These are phyloP conservation scores for Odontocerum albicorne DNA, from an alignment of 2,888 invertebrate species.

Conservation along the genomic window DNA sequence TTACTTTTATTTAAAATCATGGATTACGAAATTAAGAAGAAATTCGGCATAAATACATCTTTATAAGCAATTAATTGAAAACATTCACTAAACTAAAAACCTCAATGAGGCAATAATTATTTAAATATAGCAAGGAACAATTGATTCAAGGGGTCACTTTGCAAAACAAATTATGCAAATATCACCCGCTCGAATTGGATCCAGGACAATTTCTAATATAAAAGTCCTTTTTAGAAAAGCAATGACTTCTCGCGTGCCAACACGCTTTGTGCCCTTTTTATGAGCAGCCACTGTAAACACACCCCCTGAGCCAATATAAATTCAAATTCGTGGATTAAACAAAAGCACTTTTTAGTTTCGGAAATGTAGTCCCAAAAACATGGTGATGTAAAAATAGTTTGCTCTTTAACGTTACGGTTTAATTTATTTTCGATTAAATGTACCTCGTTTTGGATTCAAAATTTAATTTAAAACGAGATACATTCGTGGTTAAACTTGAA, in stretches of 20 bases:
- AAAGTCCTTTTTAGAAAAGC: background rate
- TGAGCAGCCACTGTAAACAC: constrained; percentile 14
- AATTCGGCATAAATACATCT: too few relatives aligned
- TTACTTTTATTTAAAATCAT: too few relatives aligned
- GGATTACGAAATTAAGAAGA: too few relatives aligned
- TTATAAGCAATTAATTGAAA: too few relatives aligned
- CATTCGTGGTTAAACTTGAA: too few relatives aligned
- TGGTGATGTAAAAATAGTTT: too few relatives aligned
- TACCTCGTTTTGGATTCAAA: too few relatives aligned
- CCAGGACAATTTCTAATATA: background rate
- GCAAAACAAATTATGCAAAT: constrained; percentile 12
- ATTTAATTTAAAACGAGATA: too few relatives aligned
- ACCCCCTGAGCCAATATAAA: constrained; percentile 33
- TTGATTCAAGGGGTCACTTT: constrained; percentile 11
- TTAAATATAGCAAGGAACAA: background rate
- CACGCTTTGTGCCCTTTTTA: constrained; percentile 17
- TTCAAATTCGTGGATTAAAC: constrained; percentile 34
- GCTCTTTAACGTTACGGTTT: too few relatives aligned
- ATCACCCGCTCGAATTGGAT: constrained; percentile 1
- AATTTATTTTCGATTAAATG: too few relatives aligned
- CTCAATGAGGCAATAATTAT: constrained; percentile 2
- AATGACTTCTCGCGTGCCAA: constrained; percentile 10
- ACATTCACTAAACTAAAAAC: too few relatives aligned
- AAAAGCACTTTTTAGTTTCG: constrained; percentile 27
- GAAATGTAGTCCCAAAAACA: too few relatives aligned